Percentiles rank a stretch among this genome's conserved stretches.
Evolutionary conservation across 2,888 invertebrate genomes (phyloP).

Genomic region (Ecdyonurus torrentis): DNA sequence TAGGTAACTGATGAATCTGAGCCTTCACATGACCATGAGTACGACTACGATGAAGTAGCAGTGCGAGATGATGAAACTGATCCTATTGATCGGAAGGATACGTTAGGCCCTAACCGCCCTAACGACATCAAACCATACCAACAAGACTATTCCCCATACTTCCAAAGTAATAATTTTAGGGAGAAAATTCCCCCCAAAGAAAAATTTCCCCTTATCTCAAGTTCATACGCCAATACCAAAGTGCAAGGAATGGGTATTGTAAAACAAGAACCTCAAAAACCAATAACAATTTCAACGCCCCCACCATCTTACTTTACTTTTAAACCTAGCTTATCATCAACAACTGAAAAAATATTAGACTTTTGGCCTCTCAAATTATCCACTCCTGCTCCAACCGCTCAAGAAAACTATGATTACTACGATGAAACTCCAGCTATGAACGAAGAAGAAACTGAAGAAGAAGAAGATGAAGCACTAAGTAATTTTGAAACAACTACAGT

Average conservation of each 20-base stretch:
- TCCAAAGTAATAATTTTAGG: neutral
- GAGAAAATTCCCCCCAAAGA: neutral
- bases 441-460: neutral
- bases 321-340: conserved; percentile 16
- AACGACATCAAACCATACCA: conserved; percentile 10
- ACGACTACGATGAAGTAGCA: neutral
- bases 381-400: neutral
- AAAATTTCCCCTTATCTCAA: conserved; percentile 51
- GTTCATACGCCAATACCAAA: conserved; percentile 53
- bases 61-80: conserved; percentile 22
- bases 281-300: conserved; percentile 18
- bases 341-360: conserved; percentile 17
- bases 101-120: neutral
- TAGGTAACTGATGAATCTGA: too few relatives aligned
- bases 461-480: neutral
- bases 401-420: neutral
- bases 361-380: neutral
- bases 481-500: conserved; percentile 7
- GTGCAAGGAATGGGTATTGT: conserved; percentile 34
- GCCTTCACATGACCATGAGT: neutral
- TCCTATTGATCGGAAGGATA: conserved; percentile 28
- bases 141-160: neutral
- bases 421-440: neutral
- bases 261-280: conserved; percentile 13
- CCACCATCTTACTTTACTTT: conserved; percentile 18